phyloP scores from a whole-genome alignment of 2,888 invertebrate genomes.

The Phorcus lineatus region DNA sequence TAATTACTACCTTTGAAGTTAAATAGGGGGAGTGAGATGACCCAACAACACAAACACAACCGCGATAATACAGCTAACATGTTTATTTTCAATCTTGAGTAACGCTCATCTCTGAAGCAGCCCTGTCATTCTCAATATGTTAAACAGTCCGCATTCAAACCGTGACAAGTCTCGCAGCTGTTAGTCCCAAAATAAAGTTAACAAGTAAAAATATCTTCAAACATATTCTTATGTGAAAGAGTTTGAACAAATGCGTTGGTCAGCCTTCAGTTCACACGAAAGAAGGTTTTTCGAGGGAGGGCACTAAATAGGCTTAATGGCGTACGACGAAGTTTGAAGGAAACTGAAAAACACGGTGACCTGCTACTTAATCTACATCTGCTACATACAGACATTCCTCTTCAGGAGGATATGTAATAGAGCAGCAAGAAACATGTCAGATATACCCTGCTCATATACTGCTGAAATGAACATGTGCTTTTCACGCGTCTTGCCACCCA shows the following conservation, averaged over 20 bases:
- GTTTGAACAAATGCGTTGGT: constrained; percentile 1
- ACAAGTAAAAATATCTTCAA: not conserved
- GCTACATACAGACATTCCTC: not conserved
- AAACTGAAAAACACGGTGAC: not conserved
- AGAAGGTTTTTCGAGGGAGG: not conserved
- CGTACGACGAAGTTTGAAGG: not conserved
- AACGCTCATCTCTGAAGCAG: too few relatives aligned
- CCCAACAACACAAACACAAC: too few relatives aligned
- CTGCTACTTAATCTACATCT: not conserved
- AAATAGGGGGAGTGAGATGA: too few relatives aligned
- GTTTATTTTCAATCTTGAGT: too few relatives aligned
- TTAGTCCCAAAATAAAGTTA: not conserved
- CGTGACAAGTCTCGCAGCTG: not conserved
- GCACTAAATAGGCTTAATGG: constrained; percentile 3
- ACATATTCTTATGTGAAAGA: constrained; percentile 7
- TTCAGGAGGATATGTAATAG: not conserved
- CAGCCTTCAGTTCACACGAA: not conserved
- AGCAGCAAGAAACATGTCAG: not conserved
- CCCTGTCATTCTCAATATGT: too few relatives aligned
- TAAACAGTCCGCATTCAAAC: too few relatives aligned
- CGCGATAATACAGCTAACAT: too few relatives aligned
- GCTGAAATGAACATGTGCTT: constrained; percentile 15
- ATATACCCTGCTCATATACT: not conserved
- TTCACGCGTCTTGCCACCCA: constrained; percentile 24
- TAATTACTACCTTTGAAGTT: too few relatives aligned